Conservation (phyloP, 2,113 vertebrate species). For the cattle (Bos taurus) region DNA sequence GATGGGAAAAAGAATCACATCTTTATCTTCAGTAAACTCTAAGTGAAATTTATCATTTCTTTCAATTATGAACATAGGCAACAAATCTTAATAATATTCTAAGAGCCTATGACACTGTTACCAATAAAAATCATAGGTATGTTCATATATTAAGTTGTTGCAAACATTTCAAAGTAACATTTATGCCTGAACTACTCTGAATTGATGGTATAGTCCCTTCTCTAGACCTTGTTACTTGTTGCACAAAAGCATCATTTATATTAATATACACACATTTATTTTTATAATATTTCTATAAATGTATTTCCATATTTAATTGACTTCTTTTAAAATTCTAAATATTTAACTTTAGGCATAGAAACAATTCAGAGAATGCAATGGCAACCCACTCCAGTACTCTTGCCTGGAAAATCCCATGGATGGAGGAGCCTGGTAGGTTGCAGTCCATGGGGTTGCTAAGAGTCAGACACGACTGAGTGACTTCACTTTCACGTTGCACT, state of each 20-base stretch:
- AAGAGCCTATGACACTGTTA: background rate
- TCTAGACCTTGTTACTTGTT: background rate
- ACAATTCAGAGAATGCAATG: background rate
- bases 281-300: background rate
- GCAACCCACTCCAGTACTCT: too few species aligned
- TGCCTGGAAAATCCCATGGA: too few species aligned
- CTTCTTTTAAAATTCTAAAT: constrained; percentile 17
- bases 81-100: background rate
- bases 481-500: too few species aligned
- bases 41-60: background rate
- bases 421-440: too few species aligned
- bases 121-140: background rate
- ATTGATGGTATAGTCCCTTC: background rate
- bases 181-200: background rate
- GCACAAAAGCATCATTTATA: background rate
- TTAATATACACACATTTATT: background rate
- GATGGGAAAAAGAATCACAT: background rate
- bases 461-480: too few species aligned
- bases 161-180: background rate
- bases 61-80: background rate
- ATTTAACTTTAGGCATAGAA: background rate
- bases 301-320: background rate
- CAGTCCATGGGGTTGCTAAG: too few species aligned
- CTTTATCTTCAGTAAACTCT: background rate
- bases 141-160: background rate